Percentiles rank a stretch among this genome's conserved stretches.
These are phyloP conservation scores for Stegostoma tigrinum DNA, from an alignment of 2,113 vertebrate species.

Conservation along the genomic window DNA sequence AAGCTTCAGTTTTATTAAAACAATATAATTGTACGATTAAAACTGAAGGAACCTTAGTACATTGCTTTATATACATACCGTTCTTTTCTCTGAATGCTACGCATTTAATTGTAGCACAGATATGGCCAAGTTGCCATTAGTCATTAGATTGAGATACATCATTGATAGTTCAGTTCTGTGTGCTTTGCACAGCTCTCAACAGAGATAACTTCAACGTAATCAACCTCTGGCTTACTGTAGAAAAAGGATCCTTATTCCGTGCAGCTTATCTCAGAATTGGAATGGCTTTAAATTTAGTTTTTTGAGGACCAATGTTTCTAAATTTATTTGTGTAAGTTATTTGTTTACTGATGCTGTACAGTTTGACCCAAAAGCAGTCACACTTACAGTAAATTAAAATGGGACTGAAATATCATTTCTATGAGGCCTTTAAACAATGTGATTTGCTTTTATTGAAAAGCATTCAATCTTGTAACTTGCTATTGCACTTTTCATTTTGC, in stretches of 20 bases:
- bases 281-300: neutral
- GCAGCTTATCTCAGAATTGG: neutral
- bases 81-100: neutral
- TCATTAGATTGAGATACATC: constrained; percentile 32
- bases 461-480: constrained; percentile 32
- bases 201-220: neutral
- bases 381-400: neutral
- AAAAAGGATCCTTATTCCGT: neutral
- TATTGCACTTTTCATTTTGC: constrained; percentile 28
- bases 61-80: neutral
- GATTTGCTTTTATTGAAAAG: neutral
- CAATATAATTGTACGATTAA: neutral
- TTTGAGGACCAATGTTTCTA: neutral
- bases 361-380: neutral
- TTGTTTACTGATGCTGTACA: neutral
- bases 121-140: neutral
- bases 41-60: neutral
- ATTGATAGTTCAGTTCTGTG: constrained; percentile 10
- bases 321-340: neutral
- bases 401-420: neutral
- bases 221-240: neutral
- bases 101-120: neutral
- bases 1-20: neutral
- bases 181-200: neutral
- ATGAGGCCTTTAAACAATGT: constrained; percentile 25